These are phyloP conservation scores for Argyra leucocephala DNA, from an alignment of 2,888 invertebrate species.

Conservation along the genomic window DNA sequence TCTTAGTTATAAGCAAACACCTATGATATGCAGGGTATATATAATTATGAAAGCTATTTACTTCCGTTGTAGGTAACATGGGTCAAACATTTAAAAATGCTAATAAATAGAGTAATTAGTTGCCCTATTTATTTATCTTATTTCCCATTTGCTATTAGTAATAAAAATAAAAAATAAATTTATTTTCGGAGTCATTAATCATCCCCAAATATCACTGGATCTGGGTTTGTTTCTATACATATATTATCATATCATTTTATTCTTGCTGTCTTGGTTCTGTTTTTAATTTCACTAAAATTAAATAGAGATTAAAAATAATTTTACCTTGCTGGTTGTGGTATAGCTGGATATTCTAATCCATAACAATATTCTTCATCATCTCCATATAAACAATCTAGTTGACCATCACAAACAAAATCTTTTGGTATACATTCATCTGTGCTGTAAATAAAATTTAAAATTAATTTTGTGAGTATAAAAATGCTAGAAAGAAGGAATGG, in stretches of 20 bases:
- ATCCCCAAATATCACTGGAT: neutral
- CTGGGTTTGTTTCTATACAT: neutral
- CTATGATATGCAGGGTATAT: too few relatives aligned
- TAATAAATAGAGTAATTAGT: too few relatives aligned
- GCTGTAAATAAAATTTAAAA: slow-evolving; percentile 24
- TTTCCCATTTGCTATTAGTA: too few relatives aligned
- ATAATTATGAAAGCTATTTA: too few relatives aligned
- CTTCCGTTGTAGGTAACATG: too few relatives aligned
- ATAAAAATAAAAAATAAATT: too few relatives aligned
- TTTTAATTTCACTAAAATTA: neutral
- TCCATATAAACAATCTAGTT: slow-evolving; percentile 59
- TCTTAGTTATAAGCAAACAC: too few relatives aligned
- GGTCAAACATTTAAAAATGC: too few relatives aligned
- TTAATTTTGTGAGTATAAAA: too few relatives aligned
- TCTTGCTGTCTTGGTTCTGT: slow-evolving; percentile 18
- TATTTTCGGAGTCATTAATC: too few relatives aligned
- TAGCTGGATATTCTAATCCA: slow-evolving; percentile 41
- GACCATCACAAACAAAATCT: slow-evolving; percentile 70
- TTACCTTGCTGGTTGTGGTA: slow-evolving; percentile 22
- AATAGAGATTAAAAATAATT: slow-evolving; percentile 11
- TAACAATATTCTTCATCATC: slow-evolving; percentile 63
- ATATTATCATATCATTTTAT: slow-evolving; percentile 8
- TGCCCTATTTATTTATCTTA: too few relatives aligned
- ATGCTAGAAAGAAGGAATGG: too few relatives aligned
- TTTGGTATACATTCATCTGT: slow-evolving; percentile 54